Evolutionary conservation across 2,888 invertebrate species (phyloP), one percentile per base, ranked within the genome.

Genomic region (Napeogenes sylphis): DNA sequence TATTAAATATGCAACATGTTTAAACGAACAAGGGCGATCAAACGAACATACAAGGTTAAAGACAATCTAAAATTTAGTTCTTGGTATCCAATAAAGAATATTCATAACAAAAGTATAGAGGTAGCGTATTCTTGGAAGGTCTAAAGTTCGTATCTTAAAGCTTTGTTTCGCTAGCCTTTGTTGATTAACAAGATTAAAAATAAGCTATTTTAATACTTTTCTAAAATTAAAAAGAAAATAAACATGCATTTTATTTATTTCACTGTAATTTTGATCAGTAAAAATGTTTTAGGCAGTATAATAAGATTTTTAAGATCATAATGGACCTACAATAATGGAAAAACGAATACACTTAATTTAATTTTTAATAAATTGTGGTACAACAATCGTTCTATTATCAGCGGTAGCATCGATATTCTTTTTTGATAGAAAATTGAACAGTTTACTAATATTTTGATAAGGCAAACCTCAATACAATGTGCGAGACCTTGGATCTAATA

Each of bases 101-200:
- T 64, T 62, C 55, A 46, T 61, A 56, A 61, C 47, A 62, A 55
- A 57, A 54, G 46, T 55, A n/a, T 55, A 61, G 42, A 58, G 59
- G 56, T 64, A 64, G 62, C 58, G 47, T 62, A 38, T 67, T 67
- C 67, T 54, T 57, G 57, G 67, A 67, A 67, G 67, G 65, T 61
- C 62, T 60, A 58, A 63, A 46, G 30, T 51, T 51, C 62, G 51
- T 62, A 59, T 65, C 56, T 63, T 58, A 55, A 61, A 33, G 46
- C 56, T 55, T 64, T 60, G 47, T 57, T 63, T 47, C 55, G 35
- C 13, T 14, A 46, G 54, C 51, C 58, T 58, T 64, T 64, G 64
- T 62, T 58, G 21, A 51, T 51, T 51, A 51, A 30, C 30, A 51
- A 51, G 2, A 51, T 51, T 47, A 30, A 30, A 51, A 51, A 51